These are phyloP conservation scores for Cheilosia variabilis DNA, from an alignment of 2,888 invertebrate genomes.

Conservation along the genomic window DNA sequence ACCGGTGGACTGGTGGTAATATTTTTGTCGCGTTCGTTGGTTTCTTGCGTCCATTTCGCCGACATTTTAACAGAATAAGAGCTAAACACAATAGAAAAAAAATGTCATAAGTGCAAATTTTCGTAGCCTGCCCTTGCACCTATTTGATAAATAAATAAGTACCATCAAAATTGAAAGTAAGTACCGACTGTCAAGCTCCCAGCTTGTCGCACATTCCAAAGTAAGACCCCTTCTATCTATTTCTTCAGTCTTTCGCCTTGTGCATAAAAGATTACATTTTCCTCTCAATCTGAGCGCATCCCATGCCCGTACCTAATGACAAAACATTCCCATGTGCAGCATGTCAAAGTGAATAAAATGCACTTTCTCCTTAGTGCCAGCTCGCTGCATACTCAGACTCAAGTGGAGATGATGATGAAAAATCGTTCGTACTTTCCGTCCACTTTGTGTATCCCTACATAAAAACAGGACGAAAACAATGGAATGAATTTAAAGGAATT, in stretches of 20 bases:
- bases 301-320: conserved; percentile 35
- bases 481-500: conserved; percentile 53
- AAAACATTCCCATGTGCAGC: conserved; percentile 36
- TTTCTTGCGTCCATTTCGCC: no score
- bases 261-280: conserved; percentile 56
- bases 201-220: not conserved
- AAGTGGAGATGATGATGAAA: conserved; percentile 43
- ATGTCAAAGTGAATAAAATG: conserved; percentile 66
- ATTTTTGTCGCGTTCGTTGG: no score
- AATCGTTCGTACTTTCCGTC: conserved; percentile 44
- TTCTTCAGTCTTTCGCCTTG: not conserved
- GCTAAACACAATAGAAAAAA: no score
- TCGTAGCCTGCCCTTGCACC: no score
- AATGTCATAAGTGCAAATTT: no score
- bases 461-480: conserved; percentile 43
- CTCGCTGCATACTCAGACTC: not conserved
- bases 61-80: no score
- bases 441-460: not conserved
- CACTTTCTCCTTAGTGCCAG: conserved; percentile 19
- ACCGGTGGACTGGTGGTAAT: no score
- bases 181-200: no score
- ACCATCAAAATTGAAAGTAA: no score
- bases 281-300: conserved; percentile 60
- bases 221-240: not conserved
- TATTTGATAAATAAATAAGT: no score